Conservation (phyloP, 2,113 vertebrate genomes). For the Macrotus californicus region DNA sequence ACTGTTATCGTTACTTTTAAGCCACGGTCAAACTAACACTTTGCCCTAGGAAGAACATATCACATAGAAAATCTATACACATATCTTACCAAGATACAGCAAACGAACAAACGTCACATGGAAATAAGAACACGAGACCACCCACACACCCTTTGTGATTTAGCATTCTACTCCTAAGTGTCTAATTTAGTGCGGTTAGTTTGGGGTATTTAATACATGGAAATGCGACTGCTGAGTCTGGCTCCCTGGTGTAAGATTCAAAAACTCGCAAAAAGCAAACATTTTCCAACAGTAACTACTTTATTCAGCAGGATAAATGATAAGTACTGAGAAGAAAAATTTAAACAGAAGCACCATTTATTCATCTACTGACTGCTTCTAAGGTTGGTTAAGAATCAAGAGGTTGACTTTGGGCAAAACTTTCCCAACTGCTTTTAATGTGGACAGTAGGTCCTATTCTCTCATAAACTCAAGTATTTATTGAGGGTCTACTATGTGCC, state of each 20-base stretch:
- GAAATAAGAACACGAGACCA: neutral
- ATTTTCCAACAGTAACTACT: neutral
- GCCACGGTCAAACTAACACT: neutral
- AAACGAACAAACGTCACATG: neutral
- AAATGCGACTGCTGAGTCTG: neutral
- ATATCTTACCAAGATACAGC: neutral
- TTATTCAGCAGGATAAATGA: neutral
- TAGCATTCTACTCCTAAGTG: neutral
- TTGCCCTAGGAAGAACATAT: neutral
- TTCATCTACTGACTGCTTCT: neutral
- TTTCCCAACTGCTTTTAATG: neutral
- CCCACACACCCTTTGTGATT: too few species aligned
- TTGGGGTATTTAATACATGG: neutral
- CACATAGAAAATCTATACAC: neutral
- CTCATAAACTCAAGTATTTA: neutral
- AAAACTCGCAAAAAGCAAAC: neutral
- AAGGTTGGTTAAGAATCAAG: neutral
- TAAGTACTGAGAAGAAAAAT: neutral
- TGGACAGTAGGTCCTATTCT: neutral
- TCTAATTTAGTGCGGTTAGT: neutral
- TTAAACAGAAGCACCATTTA: constrained; percentile 2
- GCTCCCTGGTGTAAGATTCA: neutral
- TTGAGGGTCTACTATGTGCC: neutral
- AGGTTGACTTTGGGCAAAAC: neutral
- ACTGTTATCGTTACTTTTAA: neutral